These are phyloP conservation scores for Barypeithes pellucidus DNA, from an alignment of 2,888 invertebrate genomes.

Conservation along the genomic window DNA sequence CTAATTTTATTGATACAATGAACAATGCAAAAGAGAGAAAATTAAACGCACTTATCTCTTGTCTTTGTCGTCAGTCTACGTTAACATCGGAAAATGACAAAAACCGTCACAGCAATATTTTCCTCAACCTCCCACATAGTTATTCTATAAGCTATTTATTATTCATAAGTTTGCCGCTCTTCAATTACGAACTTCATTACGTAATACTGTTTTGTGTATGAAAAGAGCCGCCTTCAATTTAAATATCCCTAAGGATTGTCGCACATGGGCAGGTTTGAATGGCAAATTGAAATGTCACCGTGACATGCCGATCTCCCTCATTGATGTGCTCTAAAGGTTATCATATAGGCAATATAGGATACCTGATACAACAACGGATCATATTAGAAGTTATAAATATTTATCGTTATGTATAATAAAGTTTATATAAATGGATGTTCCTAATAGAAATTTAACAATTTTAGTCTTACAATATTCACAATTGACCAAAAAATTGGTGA, in stretches of 20 bases:
- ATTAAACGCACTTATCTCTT: too few relatives aligned
- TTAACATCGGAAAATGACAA: too few relatives aligned
- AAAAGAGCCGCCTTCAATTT: slow-evolving; percentile 21
- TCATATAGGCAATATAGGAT: too few relatives aligned
- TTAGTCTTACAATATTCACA: too few relatives aligned
- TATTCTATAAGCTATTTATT: not conserved
- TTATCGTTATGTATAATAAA: not conserved
- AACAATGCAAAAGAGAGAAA: too few relatives aligned
- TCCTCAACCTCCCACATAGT: not conserved
- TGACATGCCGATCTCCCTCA: slow-evolving; percentile 17
- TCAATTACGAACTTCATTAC: slow-evolving; percentile 20
- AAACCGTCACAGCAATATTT: too few relatives aligned
- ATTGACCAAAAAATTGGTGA: too few relatives aligned
- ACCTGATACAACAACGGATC: not conserved
- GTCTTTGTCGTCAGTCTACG: too few relatives aligned
- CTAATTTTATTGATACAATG: too few relatives aligned
- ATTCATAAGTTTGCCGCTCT: slow-evolving; percentile 8
- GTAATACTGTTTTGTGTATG: slow-evolving; percentile 11
- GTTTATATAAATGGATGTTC: not conserved
- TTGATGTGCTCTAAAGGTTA: slow-evolving; percentile 24
- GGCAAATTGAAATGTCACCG: slow-evolving; percentile 19
- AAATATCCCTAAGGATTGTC: slow-evolving; percentile 32
- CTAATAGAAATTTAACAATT: too few relatives aligned
- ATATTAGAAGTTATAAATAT: not conserved
- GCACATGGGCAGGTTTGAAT: slow-evolving; percentile 33